Base-by-base conservation (phyloP, 2,797 vertebrate genomes). In the Dendrocincla tyrannina region DNA sequence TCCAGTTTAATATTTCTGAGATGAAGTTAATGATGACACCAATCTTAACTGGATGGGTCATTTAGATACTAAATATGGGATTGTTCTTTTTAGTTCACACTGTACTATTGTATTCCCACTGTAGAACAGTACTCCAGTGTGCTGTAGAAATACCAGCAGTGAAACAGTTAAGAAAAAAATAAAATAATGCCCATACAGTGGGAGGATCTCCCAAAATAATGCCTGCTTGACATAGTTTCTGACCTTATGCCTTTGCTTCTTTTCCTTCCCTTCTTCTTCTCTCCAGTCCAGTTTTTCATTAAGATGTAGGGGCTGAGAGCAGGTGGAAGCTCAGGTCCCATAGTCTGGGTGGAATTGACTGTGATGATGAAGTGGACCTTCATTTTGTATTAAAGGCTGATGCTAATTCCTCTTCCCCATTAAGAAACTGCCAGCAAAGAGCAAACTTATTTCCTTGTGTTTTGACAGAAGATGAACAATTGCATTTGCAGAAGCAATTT, bases 391-490 rank as follows among this genome's bases (percentile, higher is more conserved):
- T 85, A 91, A 86, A 95, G 86, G 32, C 77, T 96, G 80, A 77
- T 92, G 63, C 63, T 92, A 93, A 96, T 95, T 64, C 83, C n/a
- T 96, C 83, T 95, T 94, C 50, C 44, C 80, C 67, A 86, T 93
- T 96, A 97, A 90, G 85, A 87, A 95, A 68, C 88, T 84, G 77
- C 84, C 84, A 87, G 83, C 49, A 55, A 80, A 92, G 76, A 94
- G 55, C 83, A 94, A 92, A 89, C 87, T 95, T 96, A 94, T 92
- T 97, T 95, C 91, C 73, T 76, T 76, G 62, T 94, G 78, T 95
- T 96, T 95, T 96, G 94, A 95, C 94, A 94, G 93, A 91, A 91
- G 75, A 89, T 81, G 87, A 95, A 91, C 85, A 92, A 88, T 92
- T 91, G 88, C 80, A 73, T 92, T 95, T 95, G 72, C 87, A 94